Base-by-base conservation (phyloP, 2,888 invertebrate species). In the Endomychus coccineus region DNA sequence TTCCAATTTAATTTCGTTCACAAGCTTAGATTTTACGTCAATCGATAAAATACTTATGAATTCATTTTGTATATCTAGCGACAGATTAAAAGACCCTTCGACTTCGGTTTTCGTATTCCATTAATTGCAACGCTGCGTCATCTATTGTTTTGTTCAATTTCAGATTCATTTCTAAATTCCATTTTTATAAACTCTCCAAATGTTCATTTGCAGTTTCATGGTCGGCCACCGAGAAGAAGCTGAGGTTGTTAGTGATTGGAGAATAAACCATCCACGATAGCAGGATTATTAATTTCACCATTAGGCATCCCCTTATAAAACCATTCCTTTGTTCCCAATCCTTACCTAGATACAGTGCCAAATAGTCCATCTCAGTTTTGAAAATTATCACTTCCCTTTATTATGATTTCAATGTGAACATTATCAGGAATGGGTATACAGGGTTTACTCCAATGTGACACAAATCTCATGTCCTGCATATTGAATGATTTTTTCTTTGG, bases 261-360 rank as follows among this genome's bases (percentile, higher is more conserved):
- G 41, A 42, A 25, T 42, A 42, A 21, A 43, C 35, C 42, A 37
- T 42, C 41, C 41, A 42, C 35, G 21, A 27, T n/a, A 22, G 21
- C 24, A 32, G 32, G n/a, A 32, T 24, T 32, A 27, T n/a, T n/a
- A n/a, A n/a, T 32, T 32, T 25, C 32, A 10, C 32, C 23, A 25
- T 24, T 24, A 27, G 32, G 32, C 12, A 32, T 27, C 23, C 4
- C 23, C 12, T 32, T 32, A 24, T 32, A 32, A 24, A 32, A 32
- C 32, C 32, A 32, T 32, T 32, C 32, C 14, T 32, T 32, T 32
- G 32, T n/a, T 19, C n/a, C n/a, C n/a, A n/a, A 19, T 6, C 21
- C 21, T 7, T 19, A n/a, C n/a, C n/a, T 6, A 19, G 21, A 19
- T n/a, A 19, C 21, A 19, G 21, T 19, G n/a, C 6, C n/a, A 19